Base-by-base conservation (phyloP, 2,888 invertebrate genomes). In the Nemapogon koenigi region DNA sequence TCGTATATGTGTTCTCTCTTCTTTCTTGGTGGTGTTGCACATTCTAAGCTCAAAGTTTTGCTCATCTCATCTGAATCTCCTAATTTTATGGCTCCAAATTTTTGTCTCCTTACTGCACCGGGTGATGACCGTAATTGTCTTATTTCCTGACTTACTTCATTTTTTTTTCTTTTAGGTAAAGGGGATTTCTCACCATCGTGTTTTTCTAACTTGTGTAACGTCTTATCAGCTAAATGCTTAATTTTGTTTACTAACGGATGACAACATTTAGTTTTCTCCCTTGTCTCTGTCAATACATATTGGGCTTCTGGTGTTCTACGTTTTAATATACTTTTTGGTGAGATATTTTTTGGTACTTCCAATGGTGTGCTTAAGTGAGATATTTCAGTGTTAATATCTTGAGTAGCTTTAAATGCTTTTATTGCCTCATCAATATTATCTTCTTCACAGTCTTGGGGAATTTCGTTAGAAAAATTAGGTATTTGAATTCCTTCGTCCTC, bases 181-280 rank as follows among this genome's bases (percentile, higher is more conserved):
- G 78, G 70, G 22, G 72, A 69, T 48, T 76, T 73, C 51, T 75
- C 73, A 47, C 51, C 57, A 42, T 73, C 73, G 50, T 38, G 62
- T 49, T 59, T 67, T 41, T 84, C 84, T 39, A 73, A 51, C 53
- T 78, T 71, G 49, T 83, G 71, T 60, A 82, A 57, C 50, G 84
- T 69, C 57, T 83, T 82, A 48, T 85, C 85, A 13, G 85, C 85
- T 63, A 85, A 73, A 46, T 81, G 83, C 59, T 82, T 84, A 15
- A 85, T 72, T 64, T 85, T 85, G 55, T 85, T 84, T 47, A 85
- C 85, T 40, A 85, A 69, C 17, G 85, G 83, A 53, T 83, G 83
- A 55, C 84, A 83, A 50, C 79, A 80, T 57, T 80, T 79, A 16
- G 75, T 73, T 59, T 80, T 81, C 47, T 73, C 75, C 18, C 78